Conservation (phyloP, 2,888 invertebrate genomes). For the Bugula neritina region DNA sequence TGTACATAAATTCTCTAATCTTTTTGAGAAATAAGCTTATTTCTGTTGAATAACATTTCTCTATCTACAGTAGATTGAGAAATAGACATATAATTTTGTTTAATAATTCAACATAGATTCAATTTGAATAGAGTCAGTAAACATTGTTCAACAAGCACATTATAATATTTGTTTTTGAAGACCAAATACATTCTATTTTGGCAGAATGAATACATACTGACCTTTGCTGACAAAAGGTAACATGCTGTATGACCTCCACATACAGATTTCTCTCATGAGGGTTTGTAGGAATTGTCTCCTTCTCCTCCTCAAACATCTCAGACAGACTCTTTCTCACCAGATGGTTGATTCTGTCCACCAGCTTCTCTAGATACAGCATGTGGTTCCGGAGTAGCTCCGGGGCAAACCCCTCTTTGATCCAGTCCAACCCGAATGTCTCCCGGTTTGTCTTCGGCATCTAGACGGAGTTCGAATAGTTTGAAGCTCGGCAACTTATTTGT, state of each 20-base stretch:
- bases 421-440: slow-evolving; percentile 12
- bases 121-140: too few relatives aligned
- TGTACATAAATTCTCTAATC: background rate
- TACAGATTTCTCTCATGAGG: slow-evolving; percentile 34
- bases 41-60: too few relatives aligned
- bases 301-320: slow-evolving; percentile 30
- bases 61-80: too few relatives aligned
- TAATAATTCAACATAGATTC: too few relatives aligned
- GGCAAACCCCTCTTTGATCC: slow-evolving; percentile 35
- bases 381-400: slow-evolving; percentile 37
- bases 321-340: slow-evolving; percentile 32
- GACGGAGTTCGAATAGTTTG: background rate
- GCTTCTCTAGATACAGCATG: slow-evolving; percentile 39
- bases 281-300: slow-evolving; percentile 25
- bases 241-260: slow-evolving; percentile 43
- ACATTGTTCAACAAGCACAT: too few relatives aligned
- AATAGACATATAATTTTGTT: too few relatives aligned
- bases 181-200: too few relatives aligned
- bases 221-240: slow-evolving; percentile 41
- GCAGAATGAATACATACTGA: too few relatives aligned
- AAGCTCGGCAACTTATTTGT: background rate
- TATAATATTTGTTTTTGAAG: too few relatives aligned
- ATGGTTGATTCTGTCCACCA: slow-evolving; percentile 37
- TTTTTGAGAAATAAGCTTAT: too few relatives aligned
- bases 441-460: slow-evolving; percentile 14